These are phyloP conservation scores for Notodonta dromedarius DNA, from an alignment of 2,888 invertebrate genomes.

Conservation along the genomic window DNA sequence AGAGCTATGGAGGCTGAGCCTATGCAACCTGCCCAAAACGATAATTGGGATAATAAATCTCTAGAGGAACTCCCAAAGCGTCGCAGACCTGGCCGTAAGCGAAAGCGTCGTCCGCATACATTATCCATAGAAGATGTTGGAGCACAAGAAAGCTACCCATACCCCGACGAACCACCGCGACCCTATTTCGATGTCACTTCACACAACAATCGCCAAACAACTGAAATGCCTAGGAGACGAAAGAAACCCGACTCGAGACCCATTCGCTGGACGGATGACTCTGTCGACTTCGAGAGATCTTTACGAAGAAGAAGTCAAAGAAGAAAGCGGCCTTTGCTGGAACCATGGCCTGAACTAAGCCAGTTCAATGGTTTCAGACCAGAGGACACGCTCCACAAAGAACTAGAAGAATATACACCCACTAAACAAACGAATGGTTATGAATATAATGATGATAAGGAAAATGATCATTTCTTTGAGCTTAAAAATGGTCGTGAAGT, in stretches of 20 bases:
- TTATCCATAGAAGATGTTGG: conserved; percentile 47
- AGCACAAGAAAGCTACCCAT: conserved; percentile 48
- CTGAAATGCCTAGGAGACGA: conserved; percentile 59
- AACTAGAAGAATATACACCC: conserved; percentile 9
- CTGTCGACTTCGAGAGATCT: conserved; percentile 58
- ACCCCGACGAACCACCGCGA: conserved; percentile 47
- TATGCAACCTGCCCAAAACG: conserved; percentile 46
- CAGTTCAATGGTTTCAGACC: conserved; percentile 48
- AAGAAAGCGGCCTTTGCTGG: conserved; percentile 60
- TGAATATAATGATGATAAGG: conserved; percentile 7
- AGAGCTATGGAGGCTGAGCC: conserved; percentile 68
- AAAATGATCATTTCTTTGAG: conserved; percentile 17
- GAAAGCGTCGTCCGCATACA: conserved; percentile 84
- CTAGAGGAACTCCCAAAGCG: conserved; percentile 68
- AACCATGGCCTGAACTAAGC: conserved; percentile 52
- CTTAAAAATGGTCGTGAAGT: conserved; percentile 16
- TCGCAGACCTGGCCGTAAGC: conserved; percentile 81
- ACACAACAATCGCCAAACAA: conserved; percentile 40
- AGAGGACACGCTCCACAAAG: conserved; percentile 34
- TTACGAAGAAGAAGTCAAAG: conserved; percentile 63
- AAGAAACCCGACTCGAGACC: conserved; percentile 58
- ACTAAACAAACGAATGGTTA: conserved; percentile 2
- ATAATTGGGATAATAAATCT: conserved; percentile 62
- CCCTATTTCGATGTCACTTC: conserved; percentile 49
- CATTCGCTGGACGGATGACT: conserved; percentile 68